Conservation (phyloP, 2,888 invertebrate genomes). For the Chouioia cunea region DNA sequence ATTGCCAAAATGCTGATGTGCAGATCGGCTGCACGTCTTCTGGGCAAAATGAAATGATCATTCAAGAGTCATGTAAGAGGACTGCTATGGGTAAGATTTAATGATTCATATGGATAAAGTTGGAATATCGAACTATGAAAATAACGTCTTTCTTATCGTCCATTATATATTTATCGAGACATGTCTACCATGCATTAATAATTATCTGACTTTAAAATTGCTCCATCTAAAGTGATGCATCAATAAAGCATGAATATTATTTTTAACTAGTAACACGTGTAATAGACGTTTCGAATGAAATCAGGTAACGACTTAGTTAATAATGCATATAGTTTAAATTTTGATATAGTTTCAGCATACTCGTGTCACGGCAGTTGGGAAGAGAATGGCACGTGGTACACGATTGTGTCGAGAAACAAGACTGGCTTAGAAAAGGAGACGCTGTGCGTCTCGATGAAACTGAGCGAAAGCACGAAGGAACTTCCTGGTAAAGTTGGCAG, state of each 20-base stretch:
- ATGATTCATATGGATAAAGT: neutral
- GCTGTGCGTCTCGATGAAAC: slow-evolving; percentile 64
- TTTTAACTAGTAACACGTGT: too few species aligned
- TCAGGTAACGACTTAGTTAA: too few species aligned
- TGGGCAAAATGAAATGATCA: slow-evolving; percentile 63
- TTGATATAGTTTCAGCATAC: slow-evolving; percentile 71
- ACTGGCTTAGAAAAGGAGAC: slow-evolving; percentile 56
- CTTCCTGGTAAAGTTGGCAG: slow-evolving; percentile 53
- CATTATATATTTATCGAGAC: too few species aligned
- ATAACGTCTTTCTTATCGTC: too few species aligned
- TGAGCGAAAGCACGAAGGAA: slow-evolving; percentile 55
- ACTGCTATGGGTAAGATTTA: slow-evolving; percentile 55
- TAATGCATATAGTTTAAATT: slow-evolving; percentile 22
- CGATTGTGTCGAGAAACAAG: slow-evolving; percentile 74
- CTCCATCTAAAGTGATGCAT: too few species aligned
- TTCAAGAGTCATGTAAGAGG: slow-evolving; percentile 63
- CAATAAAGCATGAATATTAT: too few species aligned
- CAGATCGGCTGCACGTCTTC: slow-evolving; percentile 63
- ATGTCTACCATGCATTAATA: too few species aligned
- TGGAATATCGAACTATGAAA: too few species aligned
- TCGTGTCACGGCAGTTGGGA: slow-evolving; percentile 83
- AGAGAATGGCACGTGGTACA: slow-evolving; percentile 75
- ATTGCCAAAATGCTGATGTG: slow-evolving; percentile 61
- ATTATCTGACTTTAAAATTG: too few species aligned
- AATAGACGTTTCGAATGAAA: too few species aligned